Conservation (phyloP, 30 jellyfish, hydroid and myxozoan species). For the Hydractinia echinata region DNA sequence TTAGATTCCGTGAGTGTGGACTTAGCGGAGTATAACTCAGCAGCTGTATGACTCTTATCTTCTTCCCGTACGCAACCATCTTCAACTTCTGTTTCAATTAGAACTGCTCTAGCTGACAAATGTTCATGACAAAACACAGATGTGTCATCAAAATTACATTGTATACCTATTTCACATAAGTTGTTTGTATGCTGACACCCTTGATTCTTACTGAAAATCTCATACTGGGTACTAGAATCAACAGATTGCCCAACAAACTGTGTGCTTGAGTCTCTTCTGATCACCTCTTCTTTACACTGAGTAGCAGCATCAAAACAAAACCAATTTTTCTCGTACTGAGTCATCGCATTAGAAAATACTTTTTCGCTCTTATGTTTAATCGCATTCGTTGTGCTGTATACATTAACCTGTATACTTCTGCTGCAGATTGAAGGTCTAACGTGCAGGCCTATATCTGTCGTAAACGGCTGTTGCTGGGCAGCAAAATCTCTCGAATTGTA, state of each 20-base stretch:
- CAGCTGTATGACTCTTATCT: too few species aligned
- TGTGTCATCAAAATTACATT: neutral
- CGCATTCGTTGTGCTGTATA: neutral
- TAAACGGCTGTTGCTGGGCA: neutral
- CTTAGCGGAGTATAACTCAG: too few species aligned
- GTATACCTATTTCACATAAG: too few species aligned
- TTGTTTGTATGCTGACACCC: too few species aligned
- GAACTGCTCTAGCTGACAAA: neutral
- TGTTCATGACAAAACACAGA: neutral
- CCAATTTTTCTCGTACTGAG: neutral
- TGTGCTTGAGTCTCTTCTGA: too few species aligned
- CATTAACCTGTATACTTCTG: neutral
- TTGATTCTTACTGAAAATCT: too few species aligned
- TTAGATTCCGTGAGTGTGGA: too few species aligned
- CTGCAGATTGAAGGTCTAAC: neutral
- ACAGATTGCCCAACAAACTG: too few species aligned
- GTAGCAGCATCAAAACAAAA: neutral
- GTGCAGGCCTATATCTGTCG: neutral
- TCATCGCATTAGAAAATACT: neutral
- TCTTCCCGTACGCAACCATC: too few species aligned
- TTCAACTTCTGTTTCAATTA: too few species aligned
- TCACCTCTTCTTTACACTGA: neutral
- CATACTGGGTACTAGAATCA: too few species aligned
- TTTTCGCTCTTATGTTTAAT: neutral
- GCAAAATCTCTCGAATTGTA: conserved; percentile 3